These are phyloP conservation scores for Cephus sareptanus DNA, from an alignment of 2,888 invertebrate genomes.

Conservation along the genomic window DNA sequence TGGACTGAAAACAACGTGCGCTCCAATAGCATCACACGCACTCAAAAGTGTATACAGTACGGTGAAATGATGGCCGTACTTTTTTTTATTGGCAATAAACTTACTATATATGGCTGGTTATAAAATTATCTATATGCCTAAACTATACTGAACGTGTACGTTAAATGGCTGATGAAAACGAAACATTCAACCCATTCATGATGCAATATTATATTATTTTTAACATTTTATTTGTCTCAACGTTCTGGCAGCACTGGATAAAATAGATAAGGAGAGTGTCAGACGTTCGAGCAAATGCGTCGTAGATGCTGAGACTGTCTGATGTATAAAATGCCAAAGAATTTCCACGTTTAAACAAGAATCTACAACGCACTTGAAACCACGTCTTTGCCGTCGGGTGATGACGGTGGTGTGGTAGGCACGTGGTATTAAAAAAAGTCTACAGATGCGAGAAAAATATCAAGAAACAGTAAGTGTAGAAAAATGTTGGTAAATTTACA, in stretches of 20 bases:
- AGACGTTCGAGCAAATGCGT: background rate
- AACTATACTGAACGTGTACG: background rate
- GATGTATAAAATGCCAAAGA: background rate
- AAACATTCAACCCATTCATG: background rate
- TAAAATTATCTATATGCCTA: background rate
- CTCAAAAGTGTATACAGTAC: background rate
- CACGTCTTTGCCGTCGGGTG: background rate
- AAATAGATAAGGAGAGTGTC: background rate
- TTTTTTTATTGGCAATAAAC: background rate
- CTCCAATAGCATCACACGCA: background rate
- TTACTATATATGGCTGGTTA: background rate
- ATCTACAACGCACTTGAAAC: background rate
- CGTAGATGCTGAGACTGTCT: background rate
- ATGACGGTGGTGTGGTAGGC: background rate
- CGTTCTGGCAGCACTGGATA: background rate
- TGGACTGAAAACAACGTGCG: background rate
- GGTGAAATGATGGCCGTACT: background rate
- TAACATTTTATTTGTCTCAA: conserved; percentile 1
- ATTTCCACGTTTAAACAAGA: background rate
- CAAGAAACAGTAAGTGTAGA: background rate
- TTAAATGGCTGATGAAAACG: background rate
- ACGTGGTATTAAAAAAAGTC: background rate
- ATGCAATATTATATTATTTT: conserved; percentile 13
- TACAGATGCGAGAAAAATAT: background rate
- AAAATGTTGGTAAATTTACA: too few species aligned